These are phyloP conservation scores for Agrochola lychnidis DNA, from an alignment of 2,888 invertebrate species.

Conservation along the genomic window DNA sequence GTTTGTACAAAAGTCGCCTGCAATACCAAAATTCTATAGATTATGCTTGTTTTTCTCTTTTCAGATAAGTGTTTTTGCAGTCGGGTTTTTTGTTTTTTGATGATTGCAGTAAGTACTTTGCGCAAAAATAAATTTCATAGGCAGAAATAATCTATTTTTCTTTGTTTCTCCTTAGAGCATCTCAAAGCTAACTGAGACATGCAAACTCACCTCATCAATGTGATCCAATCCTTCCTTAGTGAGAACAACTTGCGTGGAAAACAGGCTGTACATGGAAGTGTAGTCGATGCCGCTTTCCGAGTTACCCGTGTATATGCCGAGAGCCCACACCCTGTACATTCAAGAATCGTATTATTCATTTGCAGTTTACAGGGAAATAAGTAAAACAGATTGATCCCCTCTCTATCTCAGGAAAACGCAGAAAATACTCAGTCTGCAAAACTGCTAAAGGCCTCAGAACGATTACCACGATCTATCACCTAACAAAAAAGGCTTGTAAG, in stretches of 20 bases:
- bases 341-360: no score
- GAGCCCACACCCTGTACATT: slow-evolving; percentile 95
- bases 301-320: slow-evolving; percentile 93
- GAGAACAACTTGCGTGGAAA: slow-evolving; percentile 93
- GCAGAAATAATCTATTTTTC: background rate
- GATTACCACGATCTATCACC: no score
- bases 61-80: no score
- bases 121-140: background rate
- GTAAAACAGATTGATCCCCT: no score
- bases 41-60: no score
- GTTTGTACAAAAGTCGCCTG: no score
- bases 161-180: background rate
- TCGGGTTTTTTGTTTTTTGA: no score
- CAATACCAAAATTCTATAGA: no score
- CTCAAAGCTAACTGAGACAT: background rate
- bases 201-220: slow-evolving; percentile 90
- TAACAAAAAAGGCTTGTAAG: no score
- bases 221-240: slow-evolving; percentile 94
- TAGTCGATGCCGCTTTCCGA: slow-evolving; percentile 94
- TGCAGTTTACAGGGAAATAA: background rate
- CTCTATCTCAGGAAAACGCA: no score
- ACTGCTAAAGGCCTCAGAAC: no score
- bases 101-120: background rate
- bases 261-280: slow-evolving; percentile 94
- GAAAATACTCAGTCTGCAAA: no score